Evolutionary conservation across 2,113 vertebrate species (phyloP).

Genomic region (Hyla sarda): DNA sequence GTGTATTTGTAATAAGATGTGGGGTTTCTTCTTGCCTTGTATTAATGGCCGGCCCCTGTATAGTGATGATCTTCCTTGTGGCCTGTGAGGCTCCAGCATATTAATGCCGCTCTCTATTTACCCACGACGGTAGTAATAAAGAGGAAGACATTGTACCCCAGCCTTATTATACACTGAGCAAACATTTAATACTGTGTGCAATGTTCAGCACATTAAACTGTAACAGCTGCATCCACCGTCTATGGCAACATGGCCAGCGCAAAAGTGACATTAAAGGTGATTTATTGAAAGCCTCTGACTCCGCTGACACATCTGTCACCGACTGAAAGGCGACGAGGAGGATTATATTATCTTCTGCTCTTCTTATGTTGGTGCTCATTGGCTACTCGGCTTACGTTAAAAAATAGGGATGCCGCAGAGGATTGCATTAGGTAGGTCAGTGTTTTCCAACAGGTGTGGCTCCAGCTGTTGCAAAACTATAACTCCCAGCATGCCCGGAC

Average conservation of each 20-base stretch:
- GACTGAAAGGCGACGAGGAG: conserved; percentile 21
- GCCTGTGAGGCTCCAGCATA: not conserved
- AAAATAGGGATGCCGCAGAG: not conserved
- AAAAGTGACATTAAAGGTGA: conserved; percentile 38
- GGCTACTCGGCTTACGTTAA: not conserved
- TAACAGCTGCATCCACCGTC: conserved; percentile 46
- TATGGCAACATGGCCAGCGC: conserved; percentile 10
- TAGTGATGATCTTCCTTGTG: not conserved
- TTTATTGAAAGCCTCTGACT: conserved; percentile 40
- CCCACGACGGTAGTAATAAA: not conserved
- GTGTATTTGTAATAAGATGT: not conserved
- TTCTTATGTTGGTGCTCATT: not conserved
- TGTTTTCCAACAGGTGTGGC: too few species aligned
- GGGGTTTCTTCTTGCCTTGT: not conserved
- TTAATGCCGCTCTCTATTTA: conserved; percentile 22
- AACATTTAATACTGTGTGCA: conserved; percentile 50
- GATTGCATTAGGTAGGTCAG: not conserved
- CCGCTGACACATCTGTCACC: conserved; percentile 33
- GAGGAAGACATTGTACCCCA: not conserved
- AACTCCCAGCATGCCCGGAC: too few species aligned
- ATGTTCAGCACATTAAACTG: conserved; percentile 50
- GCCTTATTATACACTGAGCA: conserved; percentile 35
- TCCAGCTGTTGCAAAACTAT: too few species aligned
- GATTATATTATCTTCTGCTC: conserved; percentile 27
- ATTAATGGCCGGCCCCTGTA: not conserved